Base-by-base conservation (phyloP, 1,140 invertebrate genomes). In the Acromyrmex charruanus region DNA sequence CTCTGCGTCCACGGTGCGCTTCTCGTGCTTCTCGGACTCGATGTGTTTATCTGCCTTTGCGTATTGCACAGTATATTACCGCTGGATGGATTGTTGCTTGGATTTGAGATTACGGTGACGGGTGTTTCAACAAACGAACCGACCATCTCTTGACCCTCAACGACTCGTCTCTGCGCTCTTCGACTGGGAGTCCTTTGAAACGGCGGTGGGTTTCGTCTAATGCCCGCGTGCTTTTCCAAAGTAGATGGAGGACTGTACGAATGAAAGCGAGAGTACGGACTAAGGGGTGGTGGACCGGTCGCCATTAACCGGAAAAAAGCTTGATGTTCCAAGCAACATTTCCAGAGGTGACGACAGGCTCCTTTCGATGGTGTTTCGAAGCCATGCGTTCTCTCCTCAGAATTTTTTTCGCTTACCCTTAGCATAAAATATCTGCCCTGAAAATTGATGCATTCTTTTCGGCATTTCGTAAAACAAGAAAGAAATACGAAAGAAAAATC, bases 261-360 rank as follows among this genome's bases (percentile, higher is more conserved):
- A 96, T 97, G 71, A 97, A 97, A 89, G 97, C 97, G 95, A 96
- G 98, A 95, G 66, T 95, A 95, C 0, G 95, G 95, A 68, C 95
- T 95, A 18, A 95, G 51, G 0, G 95, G 95, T 5, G 95, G 95
- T 53, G 95, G 95, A 2, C 95, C 95, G 0, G 95, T 95, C 21
- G 95, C 93, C 93, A 98, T 97, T 63, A 99, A 96, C 72, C 99
- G 97, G 96, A 99, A 99, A 96, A 99, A 99, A 3, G 98, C 98
- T 95, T 99, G 99, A 94, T 99, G 99, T 93, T 99, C 99, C 35
- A 99, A 97, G 92, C 99, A 99, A 96, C 99, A 99, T 92, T 99
- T 99, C 99, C 99, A 99, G 72, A 99, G 96, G 96, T 99, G 99
- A 93, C 99, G 99, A 94, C 99, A 99, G 0, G 99, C 99, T 69